Base-by-base conservation (phyloP, 2,888 invertebrate genomes). In the Amphipyra berbera region DNA sequence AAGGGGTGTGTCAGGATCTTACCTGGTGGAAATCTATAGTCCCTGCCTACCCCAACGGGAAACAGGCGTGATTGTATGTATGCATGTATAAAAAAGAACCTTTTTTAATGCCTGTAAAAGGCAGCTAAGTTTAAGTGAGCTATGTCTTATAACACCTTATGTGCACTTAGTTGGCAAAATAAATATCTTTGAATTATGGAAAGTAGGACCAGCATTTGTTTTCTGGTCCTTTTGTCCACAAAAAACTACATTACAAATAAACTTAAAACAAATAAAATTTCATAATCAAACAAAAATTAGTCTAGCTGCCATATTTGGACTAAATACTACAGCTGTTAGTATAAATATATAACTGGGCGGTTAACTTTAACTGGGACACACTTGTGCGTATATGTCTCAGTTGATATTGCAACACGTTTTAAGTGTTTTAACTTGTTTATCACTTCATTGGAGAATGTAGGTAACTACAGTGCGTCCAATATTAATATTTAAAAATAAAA, bases 331-430 rank as follows among this genome's bases (percentile, higher is more conserved):
- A 44, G n/a, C n/a, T 52, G 44, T 46, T 6, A 14, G 5, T 53
- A 56, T 37, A 35, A 10, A 12, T 21, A 44, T 42, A 14, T 57
- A 61, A 52, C 33, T 59, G n/a, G 35, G n/a, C 12, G 6, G 37
- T 47, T 50, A 13, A 13, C 21, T 46, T 21, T 47, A 71, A 59
- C 53, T 77, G 21, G 79, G 73, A 12, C 76, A 60, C 61, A 73
- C 70, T 62, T 76, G 76, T 76, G 45, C 7, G 21, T 59, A 65
- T 60, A 38, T 41, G 44, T 41, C 61, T 55, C 7, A 50, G 15
- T 42, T 7, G 6, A 14, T 55, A 40, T 79, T 73, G 61, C 73
- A 47, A 72, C 50, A 61, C 8, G 6, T 14, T 15, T 37, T 21
- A 30, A 1, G 37, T 44, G 21, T 49, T 27, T 44, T 35, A 56